phyloP scores from a whole-genome alignment of 2,888 invertebrate genomes.

The Tryphoninae sp. region DNA sequence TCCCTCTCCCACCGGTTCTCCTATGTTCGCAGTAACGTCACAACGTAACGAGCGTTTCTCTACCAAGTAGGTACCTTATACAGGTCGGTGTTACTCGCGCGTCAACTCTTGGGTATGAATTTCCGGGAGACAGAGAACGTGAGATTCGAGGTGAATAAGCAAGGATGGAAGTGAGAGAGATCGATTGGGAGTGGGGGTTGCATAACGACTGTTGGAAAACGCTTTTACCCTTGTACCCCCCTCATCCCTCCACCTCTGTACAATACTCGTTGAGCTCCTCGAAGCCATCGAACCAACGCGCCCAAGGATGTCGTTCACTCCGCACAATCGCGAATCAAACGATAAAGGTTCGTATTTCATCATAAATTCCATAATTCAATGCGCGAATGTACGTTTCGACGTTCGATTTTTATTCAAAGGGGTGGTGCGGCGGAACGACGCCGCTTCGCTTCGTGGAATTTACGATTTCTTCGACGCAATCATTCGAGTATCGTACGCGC shows the following conservation, averaged over 20 bases:
- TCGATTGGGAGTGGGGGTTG: background rate
- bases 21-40: slow-evolving; percentile 38
- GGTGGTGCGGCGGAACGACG: background rate
- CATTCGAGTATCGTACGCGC: background rate
- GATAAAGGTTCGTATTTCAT: background rate
- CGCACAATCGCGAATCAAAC: background rate
- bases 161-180: background rate
- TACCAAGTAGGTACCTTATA: slow-evolving; percentile 55
- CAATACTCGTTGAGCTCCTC: background rate
- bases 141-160: slow-evolving; percentile 40
- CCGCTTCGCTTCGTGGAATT: background rate
- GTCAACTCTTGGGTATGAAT: slow-evolving; percentile 56
- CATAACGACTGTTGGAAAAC: slow-evolving; percentile 27
- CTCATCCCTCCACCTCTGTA: slow-evolving; percentile 3
- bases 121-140: slow-evolving; percentile 59
- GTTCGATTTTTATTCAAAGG: background rate
- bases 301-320: too few species aligned
- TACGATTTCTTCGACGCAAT: background rate
- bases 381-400: background rate
- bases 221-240: background rate
- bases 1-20: background rate
- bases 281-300: background rate
- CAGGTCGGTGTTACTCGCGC: slow-evolving; percentile 4
- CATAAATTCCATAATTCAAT: background rate
- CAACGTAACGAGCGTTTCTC: slow-evolving; percentile 63